phyloP scores from a whole-genome alignment of 2,888 invertebrate genomes.

The Hypomecis punctinalis region DNA sequence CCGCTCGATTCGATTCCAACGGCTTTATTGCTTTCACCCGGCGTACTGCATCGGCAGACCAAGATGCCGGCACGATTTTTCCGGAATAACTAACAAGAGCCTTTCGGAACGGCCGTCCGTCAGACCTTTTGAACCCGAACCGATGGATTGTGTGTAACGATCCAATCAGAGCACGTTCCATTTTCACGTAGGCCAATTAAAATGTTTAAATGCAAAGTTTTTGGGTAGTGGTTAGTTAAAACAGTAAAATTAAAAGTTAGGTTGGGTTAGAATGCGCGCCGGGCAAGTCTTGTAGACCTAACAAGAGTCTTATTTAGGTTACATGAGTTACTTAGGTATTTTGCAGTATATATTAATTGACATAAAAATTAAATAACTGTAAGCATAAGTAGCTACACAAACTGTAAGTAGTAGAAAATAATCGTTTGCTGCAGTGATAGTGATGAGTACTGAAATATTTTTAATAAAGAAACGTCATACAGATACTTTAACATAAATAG shows the following conservation, averaged over 20 bases:
- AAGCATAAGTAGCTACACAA: too few species aligned
- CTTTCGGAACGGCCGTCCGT: conserved; percentile 13
- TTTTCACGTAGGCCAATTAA: conserved; percentile 19
- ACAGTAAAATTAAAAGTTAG: conserved; percentile 19
- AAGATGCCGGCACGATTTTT: conserved; percentile 30
- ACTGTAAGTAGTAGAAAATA: too few species aligned
- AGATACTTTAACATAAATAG: too few species aligned
- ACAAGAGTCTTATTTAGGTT: too few species aligned
- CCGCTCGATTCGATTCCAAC: conserved; percentile 43
- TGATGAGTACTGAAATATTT: too few species aligned
- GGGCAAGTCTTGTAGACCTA: neutral
- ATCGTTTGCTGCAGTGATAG: too few species aligned
- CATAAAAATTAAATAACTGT: too few species aligned
- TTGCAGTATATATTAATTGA: too few species aligned
- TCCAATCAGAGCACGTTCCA: conserved; percentile 18
- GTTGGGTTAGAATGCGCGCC: conserved; percentile 11
- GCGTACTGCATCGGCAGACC: conserved; percentile 25
- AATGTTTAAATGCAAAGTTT: conserved; percentile 11
- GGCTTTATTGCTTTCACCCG: conserved; percentile 44
- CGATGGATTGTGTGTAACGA: conserved; percentile 20
- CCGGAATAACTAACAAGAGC: conserved; percentile 38
- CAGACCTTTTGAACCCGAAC: conserved; percentile 18
- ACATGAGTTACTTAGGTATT: too few species aligned
- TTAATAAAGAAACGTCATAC: too few species aligned
- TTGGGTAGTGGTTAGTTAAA: neutral